Conservation (phyloP, 2,888 invertebrate species). For the Sialis lutaria region DNA sequence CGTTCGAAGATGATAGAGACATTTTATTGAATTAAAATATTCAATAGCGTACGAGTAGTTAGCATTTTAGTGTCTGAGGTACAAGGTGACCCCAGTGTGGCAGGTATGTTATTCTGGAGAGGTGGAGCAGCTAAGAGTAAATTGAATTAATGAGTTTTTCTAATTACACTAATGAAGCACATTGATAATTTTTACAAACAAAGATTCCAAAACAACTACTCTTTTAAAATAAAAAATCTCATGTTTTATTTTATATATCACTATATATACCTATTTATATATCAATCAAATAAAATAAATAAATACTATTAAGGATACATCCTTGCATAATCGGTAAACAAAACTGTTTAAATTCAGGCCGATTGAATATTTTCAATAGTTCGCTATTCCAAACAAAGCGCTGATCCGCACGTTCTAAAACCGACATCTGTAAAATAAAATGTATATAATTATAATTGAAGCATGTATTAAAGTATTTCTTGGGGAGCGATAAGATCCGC, state of each 20-base stretch:
- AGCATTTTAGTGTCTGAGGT: too few species aligned
- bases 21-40: too few species aligned
- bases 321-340: constrained; percentile 84
- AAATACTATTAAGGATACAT: constrained; percentile 45
- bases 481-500: background rate
- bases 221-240: too few species aligned
- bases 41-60: too few species aligned
- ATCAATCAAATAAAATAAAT: too few species aligned
- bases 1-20: too few species aligned
- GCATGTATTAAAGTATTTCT: background rate
- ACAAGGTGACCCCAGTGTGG: too few species aligned
- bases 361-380: constrained; percentile 58
- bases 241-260: too few species aligned
- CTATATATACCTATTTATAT: too few species aligned
- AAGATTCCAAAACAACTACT: background rate
- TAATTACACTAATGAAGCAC: background rate
- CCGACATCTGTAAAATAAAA: constrained; percentile 38
- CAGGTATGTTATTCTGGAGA: too few species aligned
- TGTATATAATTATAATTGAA: background rate
- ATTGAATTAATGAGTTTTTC: background rate
- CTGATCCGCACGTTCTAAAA: constrained; percentile 64
- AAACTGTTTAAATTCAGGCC: constrained; percentile 58
- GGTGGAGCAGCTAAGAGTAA: too few species aligned
- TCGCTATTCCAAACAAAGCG: constrained; percentile 90
- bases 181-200: background rate